phyloP scores from a whole-genome alignment of 2,888 invertebrate genomes.

The Drosophila pseudotakahashii region DNA sequence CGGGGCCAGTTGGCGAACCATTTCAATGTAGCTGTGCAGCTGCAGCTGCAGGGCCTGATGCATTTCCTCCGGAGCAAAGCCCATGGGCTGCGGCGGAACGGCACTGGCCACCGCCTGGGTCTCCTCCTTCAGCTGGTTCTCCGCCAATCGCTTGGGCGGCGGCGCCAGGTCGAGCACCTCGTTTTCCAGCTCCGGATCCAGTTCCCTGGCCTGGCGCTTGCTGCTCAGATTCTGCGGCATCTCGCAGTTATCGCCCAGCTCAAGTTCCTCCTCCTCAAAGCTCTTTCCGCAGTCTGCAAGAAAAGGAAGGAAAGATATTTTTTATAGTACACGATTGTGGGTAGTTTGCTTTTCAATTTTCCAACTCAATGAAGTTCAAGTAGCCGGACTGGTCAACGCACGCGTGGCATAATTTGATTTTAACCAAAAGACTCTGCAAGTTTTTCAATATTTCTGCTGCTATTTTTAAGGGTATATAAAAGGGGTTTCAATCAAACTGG shows the following conservation, averaged over 20 bases:
- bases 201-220: conserved; percentile 68
- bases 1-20: conserved; percentile 82
- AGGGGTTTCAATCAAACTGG: no score
- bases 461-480: conserved; percentile 33
- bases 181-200: conserved; percentile 62
- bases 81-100: conserved; percentile 52
- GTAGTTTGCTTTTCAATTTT: conserved; percentile 83
- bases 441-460: conserved; percentile 72
- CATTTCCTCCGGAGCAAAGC: conserved; percentile 77
- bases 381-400: conserved; percentile 56
- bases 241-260: conserved; percentile 43
- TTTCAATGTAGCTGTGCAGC: conserved; percentile 83
- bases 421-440: conserved; percentile 43
- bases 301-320: conserved; percentile 35
- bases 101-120: conserved; percentile 4
- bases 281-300: conserved; percentile 81
- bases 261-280: conserved; percentile 68
- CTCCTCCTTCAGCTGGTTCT: conserved; percentile 1
- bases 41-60: conserved; percentile 84
- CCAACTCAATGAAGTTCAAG: conserved; percentile 82
- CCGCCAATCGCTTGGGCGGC: conserved; percentile 67
- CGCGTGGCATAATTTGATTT: conserved; percentile 69
- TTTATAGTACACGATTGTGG: conserved; percentile 30
- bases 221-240: conserved; percentile 76
- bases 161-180: conserved; percentile 80